Percentiles rank a stretch among this genome's conserved stretches.
Conservation (phyloP, 2,888 invertebrate genomes). For the Euzophera pinguis region DNA sequence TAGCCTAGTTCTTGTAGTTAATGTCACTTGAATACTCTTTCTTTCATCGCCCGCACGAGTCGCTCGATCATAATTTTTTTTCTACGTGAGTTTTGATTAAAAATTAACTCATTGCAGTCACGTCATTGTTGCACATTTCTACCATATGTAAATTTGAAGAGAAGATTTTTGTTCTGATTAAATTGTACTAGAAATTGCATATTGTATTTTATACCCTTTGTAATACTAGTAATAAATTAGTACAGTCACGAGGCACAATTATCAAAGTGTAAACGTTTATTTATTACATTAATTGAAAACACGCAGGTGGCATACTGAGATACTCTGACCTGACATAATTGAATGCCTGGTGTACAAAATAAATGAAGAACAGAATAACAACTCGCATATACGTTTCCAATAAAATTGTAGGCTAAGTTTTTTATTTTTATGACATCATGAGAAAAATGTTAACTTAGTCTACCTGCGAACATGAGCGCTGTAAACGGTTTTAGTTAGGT, state of each 20-base stretch:
- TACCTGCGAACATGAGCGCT: no score
- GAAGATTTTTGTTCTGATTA: background rate
- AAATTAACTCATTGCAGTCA: no score
- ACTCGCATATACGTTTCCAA: no score
- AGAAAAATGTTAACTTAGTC: no score
- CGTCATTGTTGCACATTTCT: no score
- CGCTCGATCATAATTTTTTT: no score
- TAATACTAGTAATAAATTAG: background rate
- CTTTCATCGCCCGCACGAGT: background rate
- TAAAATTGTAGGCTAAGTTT: no score
- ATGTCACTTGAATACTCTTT: background rate
- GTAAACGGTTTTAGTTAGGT: no score
- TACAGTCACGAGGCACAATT: background rate
- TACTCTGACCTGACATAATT: conserved; percentile 12
- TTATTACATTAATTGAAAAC: conserved; percentile 11
- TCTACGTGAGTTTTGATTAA: no score
- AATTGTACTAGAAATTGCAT: background rate
- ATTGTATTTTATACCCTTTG: background rate
- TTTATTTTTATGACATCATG: no score
- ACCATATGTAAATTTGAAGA: no score
- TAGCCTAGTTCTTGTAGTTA: background rate
- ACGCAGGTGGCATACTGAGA: conserved; percentile 12
- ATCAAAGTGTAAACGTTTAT: conserved; percentile 8
- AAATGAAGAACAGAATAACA: background rate
- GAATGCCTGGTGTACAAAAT: conserved; percentile 13